These are phyloP conservation scores for Danionella dracula DNA, from an alignment of 2,797 vertebrate genomes.

Conservation along the genomic window DNA sequence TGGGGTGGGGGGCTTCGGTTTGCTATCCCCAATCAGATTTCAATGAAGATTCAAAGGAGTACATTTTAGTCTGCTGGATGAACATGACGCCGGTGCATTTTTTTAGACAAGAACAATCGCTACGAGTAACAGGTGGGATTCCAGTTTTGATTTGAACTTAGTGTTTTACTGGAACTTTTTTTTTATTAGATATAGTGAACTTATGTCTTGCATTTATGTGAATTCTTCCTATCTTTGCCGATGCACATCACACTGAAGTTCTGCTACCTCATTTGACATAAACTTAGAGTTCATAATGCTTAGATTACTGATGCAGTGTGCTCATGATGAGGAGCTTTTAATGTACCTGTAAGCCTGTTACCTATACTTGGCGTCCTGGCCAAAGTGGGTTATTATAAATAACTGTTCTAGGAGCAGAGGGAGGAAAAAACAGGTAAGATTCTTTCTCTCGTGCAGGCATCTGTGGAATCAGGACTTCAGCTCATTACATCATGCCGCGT, in stretches of 20 bases:
- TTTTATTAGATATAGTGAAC: too few relatives aligned
- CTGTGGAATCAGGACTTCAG: constrained; percentile 33
- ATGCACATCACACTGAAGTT: constrained; percentile 45
- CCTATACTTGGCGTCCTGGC: constrained; percentile 73
- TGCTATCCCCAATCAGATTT: constrained; percentile 59
- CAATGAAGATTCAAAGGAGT: constrained; percentile 71
- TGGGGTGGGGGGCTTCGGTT: constrained; percentile 50
- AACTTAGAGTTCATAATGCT: constrained; percentile 60
- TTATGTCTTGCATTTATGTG: not conserved
- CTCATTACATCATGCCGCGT: constrained; percentile 4
- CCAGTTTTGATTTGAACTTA: constrained; percentile 1
- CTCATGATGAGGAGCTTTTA: constrained; percentile 57
- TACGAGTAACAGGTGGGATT: constrained; percentile 75
- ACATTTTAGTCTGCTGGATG: constrained; percentile 69
- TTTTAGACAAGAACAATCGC: constrained; percentile 63
- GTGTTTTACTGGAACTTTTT: not conserved
- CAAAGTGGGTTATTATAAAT: constrained; percentile 81
- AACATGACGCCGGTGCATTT: constrained; percentile 67
- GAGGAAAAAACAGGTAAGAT: constrained; percentile 48
- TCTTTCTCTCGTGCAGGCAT: constrained; percentile 28
- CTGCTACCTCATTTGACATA: constrained; percentile 54
- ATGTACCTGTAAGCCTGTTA: constrained; percentile 75
- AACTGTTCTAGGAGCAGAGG: constrained; percentile 72
- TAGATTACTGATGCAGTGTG: constrained; percentile 56
- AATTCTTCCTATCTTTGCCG: not conserved